Evolutionary conservation across 2,888 invertebrate species (phyloP), one percentile per base, ranked within the genome.

Genomic region (Cheilosia scutellata): DNA sequence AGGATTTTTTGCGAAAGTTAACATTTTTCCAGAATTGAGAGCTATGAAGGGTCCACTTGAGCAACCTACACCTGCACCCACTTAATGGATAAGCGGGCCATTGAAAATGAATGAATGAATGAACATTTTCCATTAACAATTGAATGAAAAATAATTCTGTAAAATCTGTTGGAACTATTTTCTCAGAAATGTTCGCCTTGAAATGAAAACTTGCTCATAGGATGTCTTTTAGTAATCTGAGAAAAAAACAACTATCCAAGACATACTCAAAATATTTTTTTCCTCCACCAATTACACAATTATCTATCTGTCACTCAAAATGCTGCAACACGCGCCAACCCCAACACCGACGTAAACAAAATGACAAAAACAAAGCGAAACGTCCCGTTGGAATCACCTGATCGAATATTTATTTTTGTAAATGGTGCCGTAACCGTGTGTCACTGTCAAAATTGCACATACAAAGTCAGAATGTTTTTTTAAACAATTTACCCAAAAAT

Each of bases 341-440:
- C 13, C 13, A 25, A 49, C 33, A 9, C 0, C 13, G 25, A 37
- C 25, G n/a, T 37, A 49, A 47, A 51, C 31, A 65, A 63, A 62
- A 16, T 5, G 33, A 37, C n/a, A 51, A 20, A 37, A 2, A 53
- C 2, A 11, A 27, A 20, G 20, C 2, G 4, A 60, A 51, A 6
- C 13, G 25, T 68, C 29, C 16, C 11, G 25, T 58, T 44, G 42
- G 25, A 20, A 58, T 76, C 76, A 76, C 76, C 58, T 76, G 76
- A 68, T 68, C 9, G 31, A 53, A 76, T 60, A 76, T 76, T 76
- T 68, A 68, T 68, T 66, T 58, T 51, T 2, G 20, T 47, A 66
- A 40, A 57, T n/a, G n/a, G n/a, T 40, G 31, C 47, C 33, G 20
- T 13, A n/a, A 25, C 47, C 33, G 20, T 13, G 25, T 65, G 55